Percentiles rank a stretch among this genome's conserved stretches.
These are phyloP conservation scores for Gandaritis pyraliata DNA, from an alignment of 2,888 invertebrate species.

Conservation along the genomic window DNA sequence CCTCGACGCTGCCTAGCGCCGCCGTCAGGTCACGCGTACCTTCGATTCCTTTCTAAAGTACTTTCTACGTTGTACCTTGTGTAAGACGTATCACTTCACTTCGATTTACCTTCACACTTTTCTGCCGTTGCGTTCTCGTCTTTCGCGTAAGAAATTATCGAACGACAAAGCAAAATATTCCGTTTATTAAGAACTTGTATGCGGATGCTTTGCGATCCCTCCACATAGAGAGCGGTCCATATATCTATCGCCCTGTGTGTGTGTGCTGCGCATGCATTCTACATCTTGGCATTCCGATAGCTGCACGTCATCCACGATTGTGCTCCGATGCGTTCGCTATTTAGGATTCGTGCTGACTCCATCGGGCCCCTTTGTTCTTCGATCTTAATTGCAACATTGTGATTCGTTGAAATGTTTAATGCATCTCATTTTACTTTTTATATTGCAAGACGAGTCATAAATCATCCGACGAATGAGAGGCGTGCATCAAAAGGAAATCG, in stretches of 20 bases:
- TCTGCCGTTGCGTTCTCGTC: slow-evolving; percentile 56
- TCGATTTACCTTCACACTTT: slow-evolving; percentile 67
- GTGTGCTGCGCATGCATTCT: slow-evolving; percentile 65
- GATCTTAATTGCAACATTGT: slow-evolving; percentile 52
- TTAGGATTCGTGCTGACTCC: slow-evolving; percentile 59
- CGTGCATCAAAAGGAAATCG: slow-evolving; percentile 61
- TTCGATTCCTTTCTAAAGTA: slow-evolving; percentile 83
- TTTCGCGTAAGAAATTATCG: slow-evolving; percentile 55
- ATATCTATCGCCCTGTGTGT: slow-evolving; percentile 58
- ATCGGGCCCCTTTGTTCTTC: slow-evolving; percentile 57
- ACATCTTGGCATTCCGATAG: slow-evolving; percentile 76
- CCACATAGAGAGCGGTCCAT: slow-evolving; percentile 58
- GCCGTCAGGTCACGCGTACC: slow-evolving; percentile 78
- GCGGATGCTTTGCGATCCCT: slow-evolving; percentile 58
- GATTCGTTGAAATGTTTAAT: slow-evolving; percentile 47
- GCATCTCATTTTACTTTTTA: slow-evolving; percentile 49
- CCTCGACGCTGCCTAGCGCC: slow-evolving; percentile 67
- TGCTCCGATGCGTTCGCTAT: slow-evolving; percentile 64
- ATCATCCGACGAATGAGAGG: slow-evolving; percentile 56
- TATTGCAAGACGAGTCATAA: slow-evolving; percentile 43
- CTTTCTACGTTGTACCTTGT: slow-evolving; percentile 76
- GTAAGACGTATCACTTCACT: slow-evolving; percentile 52
- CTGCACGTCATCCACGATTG: slow-evolving; percentile 70
- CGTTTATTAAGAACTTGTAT: slow-evolving; percentile 42
- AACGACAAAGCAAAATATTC: slow-evolving; percentile 57